A percentile compares a stretch with the other conserved stretches of the same genome.
Evolutionary conservation across 2,797 vertebrate genomes (phyloP).

Genomic region (Monodelphis domestica): DNA sequence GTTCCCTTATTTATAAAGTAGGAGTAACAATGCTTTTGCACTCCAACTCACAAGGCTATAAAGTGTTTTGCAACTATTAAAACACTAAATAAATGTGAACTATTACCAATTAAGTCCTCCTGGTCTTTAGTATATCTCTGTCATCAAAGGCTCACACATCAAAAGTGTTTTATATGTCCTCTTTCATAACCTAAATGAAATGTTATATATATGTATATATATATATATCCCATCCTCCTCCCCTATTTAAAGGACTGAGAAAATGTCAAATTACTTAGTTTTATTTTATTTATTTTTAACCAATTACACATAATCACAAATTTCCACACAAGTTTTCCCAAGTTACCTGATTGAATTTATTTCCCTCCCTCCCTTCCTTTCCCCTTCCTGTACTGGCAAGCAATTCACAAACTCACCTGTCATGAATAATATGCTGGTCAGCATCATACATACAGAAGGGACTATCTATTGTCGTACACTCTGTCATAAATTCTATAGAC

Average conservation of each 20-base stretch:
- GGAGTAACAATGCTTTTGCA: neutral
- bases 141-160: neutral
- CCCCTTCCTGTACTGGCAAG: no score
- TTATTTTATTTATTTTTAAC: no score
- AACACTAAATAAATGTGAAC: neutral
- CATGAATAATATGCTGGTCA: constrained; percentile 95
- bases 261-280: no score
- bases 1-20: neutral
- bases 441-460: constrained; percentile 99
- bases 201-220: neutral
- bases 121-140: neutral
- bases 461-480: constrained; percentile 96
- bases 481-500: constrained; percentile 98
- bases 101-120: neutral
- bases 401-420: constrained; percentile 92
- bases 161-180: neutral
- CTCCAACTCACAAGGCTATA: neutral
- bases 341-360: no score
- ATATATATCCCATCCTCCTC: constrained; percentile 8
- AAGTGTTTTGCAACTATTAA: neutral
- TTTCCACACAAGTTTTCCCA: no score
- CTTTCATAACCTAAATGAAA: neutral
- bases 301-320: no score
- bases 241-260: no score
- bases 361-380: no score